Base-by-base conservation (phyloP, 2,888 invertebrate genomes). In the Dicyrtoma fusca region DNA sequence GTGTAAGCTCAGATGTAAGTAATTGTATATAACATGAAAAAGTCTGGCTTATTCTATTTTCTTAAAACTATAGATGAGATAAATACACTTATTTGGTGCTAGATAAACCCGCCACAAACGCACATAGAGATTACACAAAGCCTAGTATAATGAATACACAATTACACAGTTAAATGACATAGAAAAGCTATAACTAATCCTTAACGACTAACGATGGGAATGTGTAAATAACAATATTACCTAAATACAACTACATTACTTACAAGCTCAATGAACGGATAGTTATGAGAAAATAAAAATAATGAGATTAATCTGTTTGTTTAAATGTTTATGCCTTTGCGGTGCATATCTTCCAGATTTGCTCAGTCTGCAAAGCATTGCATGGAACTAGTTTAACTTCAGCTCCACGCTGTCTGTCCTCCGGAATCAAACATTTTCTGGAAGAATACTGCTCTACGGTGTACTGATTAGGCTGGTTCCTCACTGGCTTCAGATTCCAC, bases 361-460 rank as follows among this genome's bases (percentile, higher is more conserved):
- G 79, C 42, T 79, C 79, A 8, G 79, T 79, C 64, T 76, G 45
- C 13, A 73, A 72, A 14, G 79, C 53, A 68, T 79, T 79, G 49
- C 79, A 79, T 4, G 77, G 68, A 10, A 26, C 47, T 1, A 78
- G 65, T 26, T 74, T 69, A 11, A 79, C 74, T 23, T 34, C 11
- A 11, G 78, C 62, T 11, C 73, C 62, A 1, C 59, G 66, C 0
- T 44, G 44, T 13, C 75, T 26, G 0, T 74, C 21, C 26, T 70
- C 65, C 0, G 79, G 79, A 13, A 77, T 64, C 4, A 79, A 59
- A 45, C 79, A 79, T 59, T 74, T 75, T 14, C 68, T 73, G 0
- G 77, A 75, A 2, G 76, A 76, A 26, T 66, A 74, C 23, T 79
- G 77, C 23, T 77, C 75, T 11, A 79, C 71, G 0, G 76, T 45